These are phyloP conservation scores for Drosophila nikananu DNA, from an alignment of 1,140 invertebrate genomes.

Conservation along the genomic window DNA sequence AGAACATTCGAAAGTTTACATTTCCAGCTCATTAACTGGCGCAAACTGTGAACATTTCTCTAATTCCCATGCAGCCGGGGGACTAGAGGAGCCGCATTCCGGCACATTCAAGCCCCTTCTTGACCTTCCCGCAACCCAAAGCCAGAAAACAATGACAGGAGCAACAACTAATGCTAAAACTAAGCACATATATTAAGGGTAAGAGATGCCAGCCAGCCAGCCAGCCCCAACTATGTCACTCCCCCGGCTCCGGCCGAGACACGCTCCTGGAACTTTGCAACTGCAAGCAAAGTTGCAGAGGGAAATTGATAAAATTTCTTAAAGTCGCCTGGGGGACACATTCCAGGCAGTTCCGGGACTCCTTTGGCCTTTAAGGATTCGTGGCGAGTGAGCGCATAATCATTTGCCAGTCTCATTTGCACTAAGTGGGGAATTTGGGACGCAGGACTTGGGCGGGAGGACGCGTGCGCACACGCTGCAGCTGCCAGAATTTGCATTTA, in stretches of 20 bases:
- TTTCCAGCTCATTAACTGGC: constrained; percentile 78
- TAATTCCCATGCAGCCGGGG: constrained; percentile 27
- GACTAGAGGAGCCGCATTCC: constrained; percentile 10
- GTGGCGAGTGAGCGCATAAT: constrained; percentile 66
- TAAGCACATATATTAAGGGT: constrained; percentile 56
- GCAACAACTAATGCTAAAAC: constrained; percentile 50
- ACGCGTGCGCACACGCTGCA: constrained; percentile 59
- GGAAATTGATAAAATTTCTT: constrained; percentile 80
- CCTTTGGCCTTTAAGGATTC: constrained; percentile 54
- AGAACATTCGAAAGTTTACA: constrained; percentile 58
- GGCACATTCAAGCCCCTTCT: constrained; percentile 24
- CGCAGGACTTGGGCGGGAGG: neutral
- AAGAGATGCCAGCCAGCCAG: constrained; percentile 32
- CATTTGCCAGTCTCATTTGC: constrained; percentile 80
- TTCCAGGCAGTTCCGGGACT: constrained; percentile 15
- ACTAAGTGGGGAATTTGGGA: constrained; percentile 41
- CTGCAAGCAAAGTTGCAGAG: constrained; percentile 60
- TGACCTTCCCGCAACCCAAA: constrained; percentile 57
- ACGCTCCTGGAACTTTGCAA: constrained; percentile 59
- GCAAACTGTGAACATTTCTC: constrained; percentile 66
- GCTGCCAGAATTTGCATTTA: constrained; percentile 79
- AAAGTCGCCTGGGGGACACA: constrained; percentile 62
- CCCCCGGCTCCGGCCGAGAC: constrained; percentile 16
- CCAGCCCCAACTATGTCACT: constrained; percentile 32
- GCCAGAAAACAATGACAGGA: constrained; percentile 38